Conservation (phyloP, 1,140 invertebrate genomes). For the Oscheius sp. region DNA sequence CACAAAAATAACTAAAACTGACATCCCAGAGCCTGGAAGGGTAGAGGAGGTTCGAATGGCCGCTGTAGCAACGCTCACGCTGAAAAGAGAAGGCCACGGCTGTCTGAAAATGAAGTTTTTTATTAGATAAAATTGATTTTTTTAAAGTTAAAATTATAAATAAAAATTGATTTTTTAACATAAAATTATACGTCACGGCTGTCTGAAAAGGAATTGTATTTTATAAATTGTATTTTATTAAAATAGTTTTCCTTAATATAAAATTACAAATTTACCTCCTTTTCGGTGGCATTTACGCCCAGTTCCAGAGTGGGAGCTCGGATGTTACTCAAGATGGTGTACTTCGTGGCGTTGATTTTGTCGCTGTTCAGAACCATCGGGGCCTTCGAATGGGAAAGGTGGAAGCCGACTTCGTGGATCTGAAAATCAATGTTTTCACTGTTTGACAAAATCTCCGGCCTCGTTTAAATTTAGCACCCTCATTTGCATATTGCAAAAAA, state of each 20-base stretch:
- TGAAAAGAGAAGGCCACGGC: constrained; percentile 1
- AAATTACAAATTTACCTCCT: constrained; percentile 1
- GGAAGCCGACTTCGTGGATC: constrained; percentile 44
- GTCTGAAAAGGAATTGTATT: too few relatives aligned
- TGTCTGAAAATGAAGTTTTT: constrained; percentile 25
- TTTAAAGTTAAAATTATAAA: neutral
- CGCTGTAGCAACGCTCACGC: constrained; percentile 50
- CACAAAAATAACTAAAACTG: neutral
- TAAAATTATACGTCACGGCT: neutral
- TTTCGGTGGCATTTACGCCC: constrained; percentile 7
- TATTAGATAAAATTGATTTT: neutral
- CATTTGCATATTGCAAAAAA: too few relatives aligned
- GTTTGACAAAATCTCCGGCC: too few relatives aligned
- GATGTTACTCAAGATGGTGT: constrained; percentile 47
- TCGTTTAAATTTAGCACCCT: too few relatives aligned
- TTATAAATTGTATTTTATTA: neutral
- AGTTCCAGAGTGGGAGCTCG: constrained; percentile 44
- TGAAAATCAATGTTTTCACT: constrained; percentile 43
- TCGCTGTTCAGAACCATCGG: constrained; percentile 50
- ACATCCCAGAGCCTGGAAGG: constrained; percentile 52
- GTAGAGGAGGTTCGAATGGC: constrained; percentile 51
- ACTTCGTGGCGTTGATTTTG: constrained; percentile 46
- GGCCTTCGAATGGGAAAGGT: constrained; percentile 51
- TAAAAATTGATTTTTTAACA: neutral
- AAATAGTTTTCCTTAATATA: neutral